Evolutionary conservation across 2,113 vertebrate genomes (phyloP).

Genomic region (Onychostruthus taczanowskii): DNA sequence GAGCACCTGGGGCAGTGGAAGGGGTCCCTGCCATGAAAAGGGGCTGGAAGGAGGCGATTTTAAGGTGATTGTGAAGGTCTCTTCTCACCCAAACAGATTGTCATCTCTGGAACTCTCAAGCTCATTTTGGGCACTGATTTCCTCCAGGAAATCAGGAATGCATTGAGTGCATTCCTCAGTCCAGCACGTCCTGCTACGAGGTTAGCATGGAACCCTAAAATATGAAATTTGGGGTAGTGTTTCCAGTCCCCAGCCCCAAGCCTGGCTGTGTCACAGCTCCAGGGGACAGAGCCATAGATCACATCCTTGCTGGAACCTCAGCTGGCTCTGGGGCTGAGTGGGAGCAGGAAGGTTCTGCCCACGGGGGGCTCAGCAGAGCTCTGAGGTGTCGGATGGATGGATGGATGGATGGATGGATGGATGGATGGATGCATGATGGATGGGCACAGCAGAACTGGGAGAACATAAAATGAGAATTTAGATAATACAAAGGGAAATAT

Average conservation of each 20-base stretch:
- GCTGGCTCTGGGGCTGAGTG: background rate
- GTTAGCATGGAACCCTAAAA: background rate
- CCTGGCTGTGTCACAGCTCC: background rate
- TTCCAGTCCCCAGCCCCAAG: background rate
- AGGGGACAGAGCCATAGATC: background rate
- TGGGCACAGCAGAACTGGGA: background rate
- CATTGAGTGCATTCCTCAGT: background rate
- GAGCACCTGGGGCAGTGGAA: background rate
- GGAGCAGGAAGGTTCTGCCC: background rate
- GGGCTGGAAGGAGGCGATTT: background rate
- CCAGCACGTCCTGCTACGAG: background rate
- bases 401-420: background rate
- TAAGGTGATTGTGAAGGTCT: background rate
- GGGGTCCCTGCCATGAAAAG: background rate
- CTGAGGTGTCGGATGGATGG: background rate
- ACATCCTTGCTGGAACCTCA: rapidly evolving
- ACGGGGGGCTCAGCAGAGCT: background rate
- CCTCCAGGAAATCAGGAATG: background rate
- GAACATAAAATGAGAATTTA: background rate
- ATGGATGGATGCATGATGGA: too few species aligned
- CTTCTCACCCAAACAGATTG: background rate
- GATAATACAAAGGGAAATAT: background rate
- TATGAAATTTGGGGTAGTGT: background rate
- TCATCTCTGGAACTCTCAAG: background rate
- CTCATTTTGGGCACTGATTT: background rate